These are phyloP conservation scores for Diorhabda carinulata DNA, from an alignment of 1,140 invertebrate genomes.

Conservation along the genomic window DNA sequence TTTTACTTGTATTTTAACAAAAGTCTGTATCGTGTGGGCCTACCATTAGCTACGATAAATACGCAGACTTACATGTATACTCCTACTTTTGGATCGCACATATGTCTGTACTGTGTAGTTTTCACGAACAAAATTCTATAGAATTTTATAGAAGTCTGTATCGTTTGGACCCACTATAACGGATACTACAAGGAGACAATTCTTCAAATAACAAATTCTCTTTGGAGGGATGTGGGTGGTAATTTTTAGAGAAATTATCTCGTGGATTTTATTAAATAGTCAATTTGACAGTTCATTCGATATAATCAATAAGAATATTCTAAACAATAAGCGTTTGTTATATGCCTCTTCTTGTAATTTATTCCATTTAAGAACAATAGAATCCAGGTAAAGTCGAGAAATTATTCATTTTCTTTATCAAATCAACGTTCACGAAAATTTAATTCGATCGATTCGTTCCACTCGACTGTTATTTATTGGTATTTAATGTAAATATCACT, in stretches of 20 bases:
- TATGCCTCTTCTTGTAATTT: background rate
- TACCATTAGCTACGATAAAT: too few relatives aligned
- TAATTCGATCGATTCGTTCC: background rate
- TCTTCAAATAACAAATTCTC: too few relatives aligned
- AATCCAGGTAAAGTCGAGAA: background rate
- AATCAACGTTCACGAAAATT: conserved; percentile 2
- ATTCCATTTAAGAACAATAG: conserved; percentile 2
- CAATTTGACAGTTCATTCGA: conserved; percentile 2
- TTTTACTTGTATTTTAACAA: too few relatives aligned
- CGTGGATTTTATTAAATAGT: background rate
- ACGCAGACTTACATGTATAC: too few relatives aligned
- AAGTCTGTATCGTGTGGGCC: too few relatives aligned
- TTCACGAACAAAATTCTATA: too few relatives aligned
- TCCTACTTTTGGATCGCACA: too few relatives aligned
- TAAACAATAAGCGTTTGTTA: background rate
- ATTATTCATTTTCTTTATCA: conserved; percentile 1
- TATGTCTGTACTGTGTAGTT: too few relatives aligned
- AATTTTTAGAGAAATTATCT: background rate
- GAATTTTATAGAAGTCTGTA: too few relatives aligned
- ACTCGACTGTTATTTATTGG: background rate
- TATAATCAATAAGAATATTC: background rate
- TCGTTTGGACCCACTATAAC: too few relatives aligned
- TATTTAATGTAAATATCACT: conserved; percentile 1
- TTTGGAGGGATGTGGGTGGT: background rate
- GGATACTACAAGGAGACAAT: too few relatives aligned